Percentiles rank a stretch among this genome's conserved stretches.
phyloP scores from a whole-genome alignment of 1,140 invertebrate species.

The Pachypeltis micranthus region DNA sequence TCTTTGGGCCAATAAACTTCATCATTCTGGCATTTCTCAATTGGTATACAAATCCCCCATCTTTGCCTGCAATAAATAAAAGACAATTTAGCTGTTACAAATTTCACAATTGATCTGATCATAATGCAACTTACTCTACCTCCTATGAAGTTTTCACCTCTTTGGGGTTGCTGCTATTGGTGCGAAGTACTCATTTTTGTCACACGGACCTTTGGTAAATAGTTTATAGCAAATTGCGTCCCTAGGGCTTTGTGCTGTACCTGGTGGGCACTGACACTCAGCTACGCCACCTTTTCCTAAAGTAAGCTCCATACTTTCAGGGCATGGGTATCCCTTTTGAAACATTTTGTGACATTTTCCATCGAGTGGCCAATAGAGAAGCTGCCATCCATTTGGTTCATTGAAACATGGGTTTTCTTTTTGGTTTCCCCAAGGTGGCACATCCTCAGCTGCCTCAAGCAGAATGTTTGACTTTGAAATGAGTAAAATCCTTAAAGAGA shows the following conservation, averaged over 20 bases:
- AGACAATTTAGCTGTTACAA: not conserved
- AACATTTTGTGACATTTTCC: constrained; percentile 77
- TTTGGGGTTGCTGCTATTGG: constrained; percentile 39
- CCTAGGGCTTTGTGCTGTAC: constrained; percentile 46
- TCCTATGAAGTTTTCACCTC: constrained; percentile 26
- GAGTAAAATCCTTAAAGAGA: too few relatives aligned
- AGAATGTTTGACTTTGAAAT: not conserved
- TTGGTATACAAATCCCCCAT: constrained; percentile 55
- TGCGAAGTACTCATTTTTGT: constrained; percentile 54
- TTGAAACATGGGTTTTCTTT: constrained; percentile 64
- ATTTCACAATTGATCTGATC: constrained; percentile 25
- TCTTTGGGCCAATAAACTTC: constrained; percentile 59
- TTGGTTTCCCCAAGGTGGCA: constrained; percentile 69
- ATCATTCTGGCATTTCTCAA: constrained; percentile 44
- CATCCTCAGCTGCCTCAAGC: not conserved
- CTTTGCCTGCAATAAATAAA: constrained; percentile 31
- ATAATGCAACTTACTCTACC: constrained; percentile 11
- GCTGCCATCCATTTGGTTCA: constrained; percentile 65
- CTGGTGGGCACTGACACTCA: constrained; percentile 65
- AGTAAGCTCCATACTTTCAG: constrained; percentile 67
- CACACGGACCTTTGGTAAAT: constrained; percentile 56
- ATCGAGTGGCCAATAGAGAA: constrained; percentile 67
- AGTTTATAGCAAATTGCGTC: constrained; percentile 52
- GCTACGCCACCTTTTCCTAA: constrained; percentile 47
- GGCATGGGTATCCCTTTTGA: constrained; percentile 61